A percentile compares a stretch with the other conserved stretches of the same genome.
Conservation (phyloP, 2,888 invertebrate genomes). For the Athrips mouffetella region DNA sequence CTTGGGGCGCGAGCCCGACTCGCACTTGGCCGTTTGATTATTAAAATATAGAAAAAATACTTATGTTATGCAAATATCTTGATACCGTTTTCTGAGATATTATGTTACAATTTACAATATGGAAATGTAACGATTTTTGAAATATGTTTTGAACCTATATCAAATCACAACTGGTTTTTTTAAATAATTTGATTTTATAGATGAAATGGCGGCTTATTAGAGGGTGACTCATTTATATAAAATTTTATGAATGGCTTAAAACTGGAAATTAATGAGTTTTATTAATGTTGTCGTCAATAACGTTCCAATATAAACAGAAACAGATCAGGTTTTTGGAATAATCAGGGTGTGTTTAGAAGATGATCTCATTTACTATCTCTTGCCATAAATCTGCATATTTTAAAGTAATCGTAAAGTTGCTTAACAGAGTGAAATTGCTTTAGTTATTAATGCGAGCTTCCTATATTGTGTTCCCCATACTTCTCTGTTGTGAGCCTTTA, state of each 20-base stretch:
- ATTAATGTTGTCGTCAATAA: conserved; percentile 15
- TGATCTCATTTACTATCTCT: not conserved
- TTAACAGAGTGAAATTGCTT: too few species aligned
- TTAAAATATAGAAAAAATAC: too few species aligned
- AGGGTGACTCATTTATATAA: conserved; percentile 19
- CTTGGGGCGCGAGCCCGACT: too few species aligned
- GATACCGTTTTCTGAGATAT: conserved; percentile 21
- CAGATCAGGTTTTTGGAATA: conserved; percentile 8
- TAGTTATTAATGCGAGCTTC: too few species aligned
- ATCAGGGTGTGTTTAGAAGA: not conserved
- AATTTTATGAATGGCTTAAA: conserved; percentile 18
- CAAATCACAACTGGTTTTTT: conserved; percentile 19
- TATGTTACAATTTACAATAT: conserved; percentile 26
- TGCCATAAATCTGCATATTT: not conserved
- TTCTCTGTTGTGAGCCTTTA: too few species aligned
- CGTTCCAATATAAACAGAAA: not conserved
- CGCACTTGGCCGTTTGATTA: too few species aligned
- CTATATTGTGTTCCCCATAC: too few species aligned
- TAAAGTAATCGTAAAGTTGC: too few species aligned
- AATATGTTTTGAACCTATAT: conserved; percentile 21
- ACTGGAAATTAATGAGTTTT: conserved; percentile 15
- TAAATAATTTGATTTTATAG: conserved; percentile 23
- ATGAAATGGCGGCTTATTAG: not conserved
- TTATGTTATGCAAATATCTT: conserved; percentile 25
- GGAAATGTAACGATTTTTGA: conserved; percentile 25